phyloP scores from a whole-genome alignment of 2,113 vertebrate species.

The Burhinus bistriatus region DNA sequence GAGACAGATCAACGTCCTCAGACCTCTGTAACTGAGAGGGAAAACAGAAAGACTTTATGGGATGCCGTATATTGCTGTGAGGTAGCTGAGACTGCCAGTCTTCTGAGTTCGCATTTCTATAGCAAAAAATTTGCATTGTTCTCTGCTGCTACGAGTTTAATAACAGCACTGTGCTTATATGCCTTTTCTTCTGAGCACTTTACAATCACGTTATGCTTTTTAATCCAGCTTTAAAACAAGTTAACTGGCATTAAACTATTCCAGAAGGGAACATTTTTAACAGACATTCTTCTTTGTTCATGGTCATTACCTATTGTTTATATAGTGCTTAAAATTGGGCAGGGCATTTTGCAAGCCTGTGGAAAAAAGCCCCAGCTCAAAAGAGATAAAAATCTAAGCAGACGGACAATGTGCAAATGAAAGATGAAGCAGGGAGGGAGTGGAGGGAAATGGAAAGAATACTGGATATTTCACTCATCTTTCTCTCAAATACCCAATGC shows the following conservation, averaged over 20 bases:
- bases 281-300: not conserved
- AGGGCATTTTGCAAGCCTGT: not conserved
- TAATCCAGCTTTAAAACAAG: not conserved
- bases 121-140: not conserved
- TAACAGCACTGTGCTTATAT: not conserved
- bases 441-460: not conserved
- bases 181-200: not conserved
- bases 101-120: not conserved
- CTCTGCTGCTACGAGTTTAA: not conserved
- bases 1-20: not conserved
- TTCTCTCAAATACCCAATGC: not conserved
- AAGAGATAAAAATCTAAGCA: not conserved
- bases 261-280: not conserved
- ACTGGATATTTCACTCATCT: not conserved
- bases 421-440: not conserved
- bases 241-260: not conserved
- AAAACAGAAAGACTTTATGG: not conserved
- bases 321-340: not conserved
- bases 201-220: not conserved
- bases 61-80: not conserved
- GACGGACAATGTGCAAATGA: not conserved
- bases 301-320: not conserved
- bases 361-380: not conserved
- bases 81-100: not conserved
- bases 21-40: not conserved